phyloP scores from a whole-genome alignment of 1,140 invertebrate species.

The Diploscapter pachys region DNA sequence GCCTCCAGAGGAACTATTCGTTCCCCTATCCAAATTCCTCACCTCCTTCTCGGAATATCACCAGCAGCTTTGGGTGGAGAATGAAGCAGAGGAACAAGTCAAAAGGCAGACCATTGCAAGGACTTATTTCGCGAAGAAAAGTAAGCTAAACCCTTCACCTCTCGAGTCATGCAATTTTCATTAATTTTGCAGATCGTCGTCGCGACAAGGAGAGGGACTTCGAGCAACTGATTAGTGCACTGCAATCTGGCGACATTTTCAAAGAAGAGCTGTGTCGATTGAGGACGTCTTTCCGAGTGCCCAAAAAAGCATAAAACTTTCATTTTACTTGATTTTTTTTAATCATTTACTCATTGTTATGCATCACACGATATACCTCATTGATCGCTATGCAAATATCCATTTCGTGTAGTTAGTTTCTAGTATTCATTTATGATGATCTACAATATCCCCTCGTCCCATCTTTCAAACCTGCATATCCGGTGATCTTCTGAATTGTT shows the following conservation, averaged over 20 bases:
- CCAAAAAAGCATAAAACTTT: background rate
- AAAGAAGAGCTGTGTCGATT: conserved; percentile 79
- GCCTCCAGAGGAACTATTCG: conserved; percentile 93
- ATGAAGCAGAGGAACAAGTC: conserved; percentile 80
- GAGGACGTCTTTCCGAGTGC: conserved; percentile 37
- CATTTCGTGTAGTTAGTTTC: too few relatives aligned
- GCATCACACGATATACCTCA: too few relatives aligned
- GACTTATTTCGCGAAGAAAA: conserved; percentile 45
- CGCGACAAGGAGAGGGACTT: conserved; percentile 70
- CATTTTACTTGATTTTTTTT: too few relatives aligned
- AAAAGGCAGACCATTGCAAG: conserved; percentile 84
- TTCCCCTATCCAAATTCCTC: conserved; percentile 85
- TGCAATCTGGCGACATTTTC: conserved; percentile 92
- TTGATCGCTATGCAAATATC: too few relatives aligned
- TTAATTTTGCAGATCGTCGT: conserved; percentile 26
- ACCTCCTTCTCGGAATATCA: conserved; percentile 78
- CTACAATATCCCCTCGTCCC: too few relatives aligned
- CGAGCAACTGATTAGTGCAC: conserved; percentile 90
- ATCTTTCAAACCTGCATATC: too few relatives aligned
- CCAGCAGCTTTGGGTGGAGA: conserved; percentile 75
- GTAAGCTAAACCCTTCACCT: conserved; percentile 22
- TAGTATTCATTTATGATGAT: too few relatives aligned
- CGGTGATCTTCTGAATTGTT: too few relatives aligned
- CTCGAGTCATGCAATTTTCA: background rate
- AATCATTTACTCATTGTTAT: too few relatives aligned